Base-by-base conservation (phyloP, 2,797 vertebrate genomes). In the Babyrousa celebensis region DNA sequence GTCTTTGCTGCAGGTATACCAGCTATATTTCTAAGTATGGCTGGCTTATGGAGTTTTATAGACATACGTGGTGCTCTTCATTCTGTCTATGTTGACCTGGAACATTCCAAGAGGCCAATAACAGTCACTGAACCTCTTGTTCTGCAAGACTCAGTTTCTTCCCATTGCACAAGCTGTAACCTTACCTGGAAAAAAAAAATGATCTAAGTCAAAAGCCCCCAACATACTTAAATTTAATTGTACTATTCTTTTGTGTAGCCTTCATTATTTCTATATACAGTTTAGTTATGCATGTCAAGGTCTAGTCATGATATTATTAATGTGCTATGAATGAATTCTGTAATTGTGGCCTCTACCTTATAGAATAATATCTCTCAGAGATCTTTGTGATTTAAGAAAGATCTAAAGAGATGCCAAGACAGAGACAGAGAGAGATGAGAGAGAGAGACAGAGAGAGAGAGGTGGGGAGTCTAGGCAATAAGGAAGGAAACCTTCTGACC, bases 221-320 rank as follows among this genome's bases (percentile, higher is more conserved):
- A 78, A 63, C 15, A 82, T 63, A 77, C 25, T 74, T 94, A 82
- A 93, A 95, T 87, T 36, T 94, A 89, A 12, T 82, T 96, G 40
- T 63, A 65, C 27, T 14, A 32, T 48, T 54, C 17, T 32, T 72
- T 62, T 43, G n/a, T 20, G 25, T 60, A 78, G 32, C 23, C 4
- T 77, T 29, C 36, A 27, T 92, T 84, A 70, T 85, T 89, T 92
- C 21, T 93, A 23, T 65, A 75, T 58, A 91, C 36, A 77, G 54
- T 94, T 95, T 36, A 85, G n/a, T 83, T 90, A n/a, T 68, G 25
- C 16, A 6, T 80, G 25, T 74, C 23, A 92, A 52, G 43, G 29
- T 80, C n/a, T 96, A 91, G 40, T 70, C n/a, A 10, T 92, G 89
- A 80, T 94, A 48, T 52, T 85, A 16, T 86, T 91, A 85, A 88